Percentiles rank a stretch among this genome's conserved stretches.
phyloP scores from a whole-genome alignment of 2,113 vertebrate genomes.

The Onychostruthus taczanowskii region DNA sequence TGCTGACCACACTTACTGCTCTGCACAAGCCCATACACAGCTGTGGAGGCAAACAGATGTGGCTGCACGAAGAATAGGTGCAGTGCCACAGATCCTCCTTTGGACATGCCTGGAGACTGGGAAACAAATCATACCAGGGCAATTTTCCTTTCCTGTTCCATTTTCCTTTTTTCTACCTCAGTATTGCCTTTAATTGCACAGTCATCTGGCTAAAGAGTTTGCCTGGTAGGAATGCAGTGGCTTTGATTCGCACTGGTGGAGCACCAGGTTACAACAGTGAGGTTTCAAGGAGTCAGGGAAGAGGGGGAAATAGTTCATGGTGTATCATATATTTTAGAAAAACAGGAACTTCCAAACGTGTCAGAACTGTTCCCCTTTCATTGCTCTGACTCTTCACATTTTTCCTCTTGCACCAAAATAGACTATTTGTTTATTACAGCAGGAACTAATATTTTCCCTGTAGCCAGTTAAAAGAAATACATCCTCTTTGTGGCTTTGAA shows the following conservation, averaged over 20 bases:
- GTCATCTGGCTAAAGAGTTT: background rate
- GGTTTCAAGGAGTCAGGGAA: background rate
- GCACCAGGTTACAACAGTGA: background rate
- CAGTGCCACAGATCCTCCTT: background rate
- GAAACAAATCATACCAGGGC: background rate
- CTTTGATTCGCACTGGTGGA: background rate
- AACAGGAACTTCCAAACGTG: background rate
- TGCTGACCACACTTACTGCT: background rate
- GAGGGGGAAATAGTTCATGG: background rate
- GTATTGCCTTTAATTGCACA: background rate
- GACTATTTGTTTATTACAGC: slow-evolving; percentile 49
- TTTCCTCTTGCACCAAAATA: background rate
- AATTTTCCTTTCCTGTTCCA: rapidly evolving
- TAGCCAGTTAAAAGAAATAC: slow-evolving; percentile 42
- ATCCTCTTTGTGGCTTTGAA: slow-evolving; percentile 63
- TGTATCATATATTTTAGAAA: background rate
- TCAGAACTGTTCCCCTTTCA: background rate
- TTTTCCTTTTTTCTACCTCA: background rate
- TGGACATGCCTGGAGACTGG: background rate
- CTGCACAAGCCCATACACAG: background rate
- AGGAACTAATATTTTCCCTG: slow-evolving; percentile 48
- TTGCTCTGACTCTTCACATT: background rate
- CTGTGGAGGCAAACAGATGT: background rate
- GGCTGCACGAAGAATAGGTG: background rate
- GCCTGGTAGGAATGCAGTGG: background rate